Evolutionary conservation across 2,797 vertebrate genomes (phyloP).

Genomic region (Eulemur coronatus): DNA sequence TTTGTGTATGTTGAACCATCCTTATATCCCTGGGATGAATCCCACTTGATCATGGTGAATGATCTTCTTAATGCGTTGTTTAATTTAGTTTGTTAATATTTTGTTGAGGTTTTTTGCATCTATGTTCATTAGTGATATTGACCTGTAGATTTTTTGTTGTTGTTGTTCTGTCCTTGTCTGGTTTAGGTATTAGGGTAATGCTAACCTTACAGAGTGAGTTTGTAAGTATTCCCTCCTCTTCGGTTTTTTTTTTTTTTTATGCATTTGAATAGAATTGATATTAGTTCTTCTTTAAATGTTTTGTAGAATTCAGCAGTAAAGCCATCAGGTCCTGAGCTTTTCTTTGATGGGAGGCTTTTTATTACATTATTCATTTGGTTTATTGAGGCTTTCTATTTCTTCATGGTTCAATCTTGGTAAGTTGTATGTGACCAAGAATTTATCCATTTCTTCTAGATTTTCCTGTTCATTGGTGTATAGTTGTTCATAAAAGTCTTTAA

Average conservation of each 20-base stretch:
- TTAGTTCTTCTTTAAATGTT: not conserved
- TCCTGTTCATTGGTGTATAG: not conserved
- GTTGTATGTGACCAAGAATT: not conserved
- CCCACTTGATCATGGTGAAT: not conserved
- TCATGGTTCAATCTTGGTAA: not conserved
- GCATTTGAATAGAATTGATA: not conserved
- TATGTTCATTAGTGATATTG: not conserved
- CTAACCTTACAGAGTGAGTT: not conserved
- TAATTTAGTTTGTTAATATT: not conserved
- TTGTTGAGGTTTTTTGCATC: not conserved
- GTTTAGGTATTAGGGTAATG: not conserved
- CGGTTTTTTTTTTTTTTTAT: not conserved
- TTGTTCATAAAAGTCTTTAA: not conserved
- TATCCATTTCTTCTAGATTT: not conserved
- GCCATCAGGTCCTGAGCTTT: not conserved
- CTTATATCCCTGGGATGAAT: not conserved
- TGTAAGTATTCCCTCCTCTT: not conserved
- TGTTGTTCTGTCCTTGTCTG: not conserved
- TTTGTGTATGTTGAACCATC: not conserved
- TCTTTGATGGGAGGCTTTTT: not conserved
- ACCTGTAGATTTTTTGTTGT: not conserved
- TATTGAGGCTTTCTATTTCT: not conserved
- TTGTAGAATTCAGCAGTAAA: not conserved
- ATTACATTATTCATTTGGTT: not conserved
- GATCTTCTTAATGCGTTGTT: not conserved